Evolutionary conservation across 2,797 vertebrate genomes (phyloP).

Genomic region (Urophycis tenuis): DNA sequence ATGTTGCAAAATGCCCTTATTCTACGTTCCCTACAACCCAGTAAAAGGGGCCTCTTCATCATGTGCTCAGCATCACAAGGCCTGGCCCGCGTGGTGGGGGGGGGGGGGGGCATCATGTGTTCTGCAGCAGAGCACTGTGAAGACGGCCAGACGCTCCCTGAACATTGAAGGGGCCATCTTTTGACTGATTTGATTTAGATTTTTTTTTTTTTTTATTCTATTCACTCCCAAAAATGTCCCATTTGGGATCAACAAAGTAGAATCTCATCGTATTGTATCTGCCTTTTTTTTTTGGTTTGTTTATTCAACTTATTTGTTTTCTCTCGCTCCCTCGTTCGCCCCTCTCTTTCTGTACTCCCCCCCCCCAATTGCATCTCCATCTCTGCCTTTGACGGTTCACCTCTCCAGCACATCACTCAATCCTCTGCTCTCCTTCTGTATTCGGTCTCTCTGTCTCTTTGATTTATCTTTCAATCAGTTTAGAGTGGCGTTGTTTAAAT

Average conservation of each 20-base stretch:
- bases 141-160: neutral
- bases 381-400: neutral
- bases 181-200: neutral
- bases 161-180: neutral
- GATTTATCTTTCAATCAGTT: neutral
- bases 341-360: neutral
- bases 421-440: neutral
- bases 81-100: neutral
- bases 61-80: neutral
- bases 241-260: neutral
- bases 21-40: neutral
- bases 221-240: neutral
- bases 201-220: neutral
- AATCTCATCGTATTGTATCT: neutral
- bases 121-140: neutral
- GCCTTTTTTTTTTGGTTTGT: neutral
- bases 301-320: neutral
- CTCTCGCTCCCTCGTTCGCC: neutral
- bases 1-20: conserved; percentile 2
- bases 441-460: neutral
- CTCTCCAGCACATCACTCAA: neutral
- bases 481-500: neutral
- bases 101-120: too few species aligned
- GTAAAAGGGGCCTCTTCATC: neutral
- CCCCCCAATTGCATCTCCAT: neutral